Percentiles rank a stretch among this genome's conserved stretches.
These are phyloP conservation scores for Charadrius vociferus DNA, from an alignment of 2,113 vertebrate species.

Conservation along the genomic window DNA sequence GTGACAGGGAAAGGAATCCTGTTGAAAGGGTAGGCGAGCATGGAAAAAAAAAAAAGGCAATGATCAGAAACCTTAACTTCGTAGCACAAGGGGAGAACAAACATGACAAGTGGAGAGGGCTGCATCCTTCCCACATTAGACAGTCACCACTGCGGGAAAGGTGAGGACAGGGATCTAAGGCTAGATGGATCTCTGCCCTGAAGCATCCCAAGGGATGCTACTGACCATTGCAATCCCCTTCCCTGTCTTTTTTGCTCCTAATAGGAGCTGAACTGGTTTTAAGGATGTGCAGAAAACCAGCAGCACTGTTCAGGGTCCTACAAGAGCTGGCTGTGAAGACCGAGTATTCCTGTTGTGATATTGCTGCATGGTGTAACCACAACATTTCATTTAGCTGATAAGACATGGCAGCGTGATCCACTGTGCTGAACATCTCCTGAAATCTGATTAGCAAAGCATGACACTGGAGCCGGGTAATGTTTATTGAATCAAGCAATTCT, in stretches of 20 bases:
- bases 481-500: neutral
- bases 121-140: fast-evolving
- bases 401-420: neutral
- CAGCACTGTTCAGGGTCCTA: neutral
- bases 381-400: neutral
- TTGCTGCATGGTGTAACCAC: neutral
- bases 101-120: neutral
- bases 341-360: neutral
- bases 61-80: neutral
- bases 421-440: neutral
- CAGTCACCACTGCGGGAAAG: fast-evolving
- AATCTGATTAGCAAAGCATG: conserved; percentile 7
- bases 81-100: neutral
- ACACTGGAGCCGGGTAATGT: neutral
- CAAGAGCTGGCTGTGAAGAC: neutral
- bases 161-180: neutral
- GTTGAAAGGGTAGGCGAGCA: neutral
- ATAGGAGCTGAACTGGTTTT: neutral
- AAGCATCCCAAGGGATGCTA: neutral
- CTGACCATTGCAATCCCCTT: neutral
- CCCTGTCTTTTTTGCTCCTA: neutral
- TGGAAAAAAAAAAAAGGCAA: neutral
- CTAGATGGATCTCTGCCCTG: neutral
- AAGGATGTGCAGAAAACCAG: neutral
- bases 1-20: neutral